Evolutionary conservation across 2,888 invertebrate species (phyloP).

Genomic region (Campaea margaritaria): DNA sequence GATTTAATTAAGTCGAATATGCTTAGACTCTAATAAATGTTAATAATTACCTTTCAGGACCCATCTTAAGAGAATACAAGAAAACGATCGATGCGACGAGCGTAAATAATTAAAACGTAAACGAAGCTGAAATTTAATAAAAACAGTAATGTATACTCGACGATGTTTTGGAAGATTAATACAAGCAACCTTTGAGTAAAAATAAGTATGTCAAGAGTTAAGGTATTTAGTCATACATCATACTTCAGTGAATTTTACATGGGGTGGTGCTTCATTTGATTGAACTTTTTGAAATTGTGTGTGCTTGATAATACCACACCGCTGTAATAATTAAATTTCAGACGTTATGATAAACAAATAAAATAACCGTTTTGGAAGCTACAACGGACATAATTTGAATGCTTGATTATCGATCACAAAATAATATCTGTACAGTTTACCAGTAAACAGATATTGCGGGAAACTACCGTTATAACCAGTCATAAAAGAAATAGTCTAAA

Average conservation of each 20-base stretch:
- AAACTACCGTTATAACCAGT: not conserved
- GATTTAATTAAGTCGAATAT: constrained; percentile 24
- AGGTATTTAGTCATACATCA: not conserved
- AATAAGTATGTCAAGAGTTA: constrained; percentile 2
- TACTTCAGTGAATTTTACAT: not conserved
- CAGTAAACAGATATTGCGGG: not conserved
- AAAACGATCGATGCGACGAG: constrained; percentile 6
- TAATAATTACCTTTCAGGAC: constrained; percentile 18
- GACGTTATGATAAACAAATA: too few species aligned
- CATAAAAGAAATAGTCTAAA: constrained; percentile 10
- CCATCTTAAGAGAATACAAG: constrained; percentile 21
- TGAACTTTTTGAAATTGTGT: too few species aligned
- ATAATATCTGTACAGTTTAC: not conserved
- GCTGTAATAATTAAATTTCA: too few species aligned
- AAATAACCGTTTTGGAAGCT: too few species aligned
- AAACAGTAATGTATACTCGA: constrained; percentile 18
- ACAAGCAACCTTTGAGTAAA: constrained; percentile 12
- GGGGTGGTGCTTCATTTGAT: too few species aligned
- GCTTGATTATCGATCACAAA: too few species aligned
- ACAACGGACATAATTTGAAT: too few species aligned
- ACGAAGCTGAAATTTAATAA: constrained; percentile 21
- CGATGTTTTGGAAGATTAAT: constrained; percentile 8
- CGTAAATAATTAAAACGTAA: constrained; percentile 32
- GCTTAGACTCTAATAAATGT: constrained; percentile 14
- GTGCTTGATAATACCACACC: too few species aligned